phyloP scores from a whole-genome alignment of 2,113 vertebrate genomes.

The Platycercus adscitus region DNA sequence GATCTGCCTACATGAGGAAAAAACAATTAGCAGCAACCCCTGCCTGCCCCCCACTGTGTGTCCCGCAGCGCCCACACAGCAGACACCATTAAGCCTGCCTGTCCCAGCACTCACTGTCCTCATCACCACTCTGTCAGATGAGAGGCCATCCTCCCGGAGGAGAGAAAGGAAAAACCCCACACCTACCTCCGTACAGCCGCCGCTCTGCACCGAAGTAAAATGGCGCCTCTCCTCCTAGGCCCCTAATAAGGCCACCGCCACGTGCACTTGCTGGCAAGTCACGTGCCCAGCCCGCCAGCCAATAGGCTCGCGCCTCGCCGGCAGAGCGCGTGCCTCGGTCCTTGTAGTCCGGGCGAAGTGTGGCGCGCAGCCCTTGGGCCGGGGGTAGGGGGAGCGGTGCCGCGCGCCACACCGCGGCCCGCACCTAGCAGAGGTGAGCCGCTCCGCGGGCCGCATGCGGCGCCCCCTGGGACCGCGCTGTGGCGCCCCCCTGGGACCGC shows the following conservation, averaged over 20 bases:
- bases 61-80: rapidly evolving
- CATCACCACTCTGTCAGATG: neutral
- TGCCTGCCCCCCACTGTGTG: rapidly evolving
- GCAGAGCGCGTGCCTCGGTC: rapidly evolving
- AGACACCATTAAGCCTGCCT: rapidly evolving
- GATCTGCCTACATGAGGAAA: neutral
- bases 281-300: neutral
- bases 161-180: rapidly evolving
- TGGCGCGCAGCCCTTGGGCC: no score
- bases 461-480: no score
- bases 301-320: neutral
- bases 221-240: rapidly evolving
- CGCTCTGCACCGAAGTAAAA: rapidly evolving
- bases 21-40: rapidly evolving
- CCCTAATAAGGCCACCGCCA: neutral
- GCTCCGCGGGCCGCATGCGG: no score
- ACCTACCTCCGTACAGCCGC: rapidly evolving
- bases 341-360: no score
- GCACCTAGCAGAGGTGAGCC: no score
- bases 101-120: no score
- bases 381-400: no score
- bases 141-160: neutral
- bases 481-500: no score
- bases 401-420: no score
- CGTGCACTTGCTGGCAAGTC: neutral